phyloP scores from a whole-genome alignment of 2,797 vertebrate genomes.

The Poecile montanus region DNA sequence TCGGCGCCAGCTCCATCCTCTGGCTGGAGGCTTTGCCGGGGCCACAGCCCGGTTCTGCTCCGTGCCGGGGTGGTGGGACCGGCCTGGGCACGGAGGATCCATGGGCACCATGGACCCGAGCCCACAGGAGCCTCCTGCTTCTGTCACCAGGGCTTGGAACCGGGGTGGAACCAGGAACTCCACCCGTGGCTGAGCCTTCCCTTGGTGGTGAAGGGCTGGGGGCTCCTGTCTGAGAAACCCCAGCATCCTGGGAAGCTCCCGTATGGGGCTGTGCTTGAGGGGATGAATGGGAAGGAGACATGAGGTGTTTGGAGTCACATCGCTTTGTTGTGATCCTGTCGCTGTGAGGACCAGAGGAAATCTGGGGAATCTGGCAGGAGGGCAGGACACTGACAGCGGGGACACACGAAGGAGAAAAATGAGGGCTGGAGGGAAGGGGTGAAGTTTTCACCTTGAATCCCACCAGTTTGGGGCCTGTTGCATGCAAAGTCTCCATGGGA shows the following conservation, averaged over 20 bases:
- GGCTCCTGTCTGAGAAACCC: neutral
- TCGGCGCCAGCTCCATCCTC: neutral
- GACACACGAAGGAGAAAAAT: neutral
- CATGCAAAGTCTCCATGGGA: rapidly evolving
- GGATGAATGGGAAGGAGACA: constrained; percentile 52
- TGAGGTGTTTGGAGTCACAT: neutral
- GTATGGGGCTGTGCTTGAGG: constrained; percentile 55
- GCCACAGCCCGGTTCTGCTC: neutral
- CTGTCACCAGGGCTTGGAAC: neutral
- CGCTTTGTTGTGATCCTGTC: neutral
- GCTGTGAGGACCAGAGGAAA: neutral
- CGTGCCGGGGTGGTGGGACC: rapidly evolving
- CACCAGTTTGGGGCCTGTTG: rapidly evolving
- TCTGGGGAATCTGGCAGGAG: neutral
- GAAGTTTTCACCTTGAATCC: neutral
- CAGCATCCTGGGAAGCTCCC: constrained; percentile 67
- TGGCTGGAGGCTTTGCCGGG: neutral
- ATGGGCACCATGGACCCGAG: rapidly evolving
- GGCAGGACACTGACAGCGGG: neutral
- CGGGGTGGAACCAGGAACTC: rapidly evolving
- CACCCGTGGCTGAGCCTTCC: rapidly evolving
- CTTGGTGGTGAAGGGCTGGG: rapidly evolving
- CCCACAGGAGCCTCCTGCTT: rapidly evolving
- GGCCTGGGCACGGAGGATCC: rapidly evolving
- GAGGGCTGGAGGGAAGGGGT: neutral